Conservation (phyloP, 1,140 invertebrate genomes). For the Tetramorium alpestre region DNA sequence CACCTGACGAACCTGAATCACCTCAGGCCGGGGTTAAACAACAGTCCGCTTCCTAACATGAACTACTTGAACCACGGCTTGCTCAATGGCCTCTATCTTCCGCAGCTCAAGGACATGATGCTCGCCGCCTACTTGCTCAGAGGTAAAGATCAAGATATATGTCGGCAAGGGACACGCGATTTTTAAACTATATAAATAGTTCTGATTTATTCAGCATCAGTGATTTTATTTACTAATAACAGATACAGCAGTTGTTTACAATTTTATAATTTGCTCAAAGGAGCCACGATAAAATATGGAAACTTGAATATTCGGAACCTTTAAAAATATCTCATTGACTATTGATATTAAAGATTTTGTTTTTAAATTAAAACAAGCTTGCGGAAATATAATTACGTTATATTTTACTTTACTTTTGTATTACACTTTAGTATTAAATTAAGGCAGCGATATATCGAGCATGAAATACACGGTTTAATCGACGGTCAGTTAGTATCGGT, state of each 20-base stretch:
- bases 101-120: conserved; percentile 87
- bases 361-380: neutral
- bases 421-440: neutral
- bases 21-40: conserved; percentile 80
- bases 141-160: conserved; percentile 81
- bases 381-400: neutral
- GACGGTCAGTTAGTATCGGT: neutral
- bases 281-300: neutral
- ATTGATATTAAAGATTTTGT: neutral
- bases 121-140: conserved; percentile 86
- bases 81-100: conserved; percentile 82
- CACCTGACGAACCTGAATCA: conserved; percentile 80
- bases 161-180: neutral
- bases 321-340: neutral
- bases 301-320: neutral
- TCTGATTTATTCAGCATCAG: neutral
- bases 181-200: neutral
- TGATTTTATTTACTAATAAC: neutral
- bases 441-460: neutral
- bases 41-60: conserved; percentile 79
- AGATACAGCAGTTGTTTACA: neutral
- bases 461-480: conserved; percentile 1
- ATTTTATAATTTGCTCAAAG: neutral
- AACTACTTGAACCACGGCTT: conserved; percentile 81
- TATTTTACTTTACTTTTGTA: neutral